phyloP scores from a whole-genome alignment of 2,888 invertebrate genomes.

The Mesorhabditis sp. region DNA sequence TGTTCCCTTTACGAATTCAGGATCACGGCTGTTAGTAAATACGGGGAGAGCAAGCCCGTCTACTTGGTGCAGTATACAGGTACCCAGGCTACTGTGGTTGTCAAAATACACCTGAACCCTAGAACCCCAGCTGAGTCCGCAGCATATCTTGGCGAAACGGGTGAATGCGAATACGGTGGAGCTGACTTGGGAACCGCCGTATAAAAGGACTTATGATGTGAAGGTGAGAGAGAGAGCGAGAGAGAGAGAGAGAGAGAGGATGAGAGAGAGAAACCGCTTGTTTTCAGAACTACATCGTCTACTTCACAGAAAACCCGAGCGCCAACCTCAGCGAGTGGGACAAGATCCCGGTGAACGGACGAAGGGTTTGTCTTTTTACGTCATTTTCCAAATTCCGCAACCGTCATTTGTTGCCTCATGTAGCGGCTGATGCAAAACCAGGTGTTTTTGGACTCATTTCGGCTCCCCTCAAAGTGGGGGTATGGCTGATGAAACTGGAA shows the following conservation, averaged over 20 bases:
- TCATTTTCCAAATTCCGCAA: background rate
- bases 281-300: constrained; percentile 52
- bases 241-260: background rate
- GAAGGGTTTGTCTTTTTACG: constrained; percentile 18
- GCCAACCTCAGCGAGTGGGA: constrained; percentile 53
- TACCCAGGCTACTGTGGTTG: constrained; percentile 9
- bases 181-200: constrained; percentile 55
- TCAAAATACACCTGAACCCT: constrained; percentile 5
- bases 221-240: constrained; percentile 26
- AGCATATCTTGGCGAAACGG: constrained; percentile 52
- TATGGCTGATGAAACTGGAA: background rate
- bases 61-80: constrained; percentile 55
- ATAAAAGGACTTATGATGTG: constrained; percentile 52
- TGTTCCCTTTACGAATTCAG: constrained; percentile 56
- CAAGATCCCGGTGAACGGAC: constrained; percentile 51
- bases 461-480: background rate
- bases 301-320: constrained; percentile 55
- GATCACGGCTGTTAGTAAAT: constrained; percentile 54
- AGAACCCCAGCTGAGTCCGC: constrained; percentile 56
- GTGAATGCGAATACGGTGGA: constrained; percentile 53
- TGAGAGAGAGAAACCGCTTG: background rate
- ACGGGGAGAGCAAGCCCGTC: constrained; percentile 55
- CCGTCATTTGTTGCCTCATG: too few species aligned
- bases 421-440: background rate
- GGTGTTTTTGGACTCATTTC: background rate